Conservation (phyloP, 2,888 invertebrate species). For the Esperia sulphurella region DNA sequence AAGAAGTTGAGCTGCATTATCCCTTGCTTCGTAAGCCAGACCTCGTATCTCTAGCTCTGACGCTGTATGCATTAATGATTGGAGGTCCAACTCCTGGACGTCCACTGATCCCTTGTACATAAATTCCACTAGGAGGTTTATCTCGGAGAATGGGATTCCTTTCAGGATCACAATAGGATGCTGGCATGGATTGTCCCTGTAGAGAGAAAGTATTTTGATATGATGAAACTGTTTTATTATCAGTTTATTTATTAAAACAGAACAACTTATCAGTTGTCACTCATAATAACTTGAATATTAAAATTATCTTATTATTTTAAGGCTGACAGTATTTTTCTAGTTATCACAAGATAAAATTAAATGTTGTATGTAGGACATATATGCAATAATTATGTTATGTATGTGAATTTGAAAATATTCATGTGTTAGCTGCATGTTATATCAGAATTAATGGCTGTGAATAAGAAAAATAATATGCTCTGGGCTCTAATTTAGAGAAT, state of each 20-base stretch:
- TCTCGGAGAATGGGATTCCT: conserved; percentile 82
- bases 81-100: conserved; percentile 81
- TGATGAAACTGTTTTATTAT: no score
- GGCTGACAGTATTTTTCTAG: conserved; percentile 25
- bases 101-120: conserved; percentile 86
- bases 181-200: conserved; percentile 84
- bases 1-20: conserved; percentile 75
- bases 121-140: conserved; percentile 83
- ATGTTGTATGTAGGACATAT: conserved; percentile 26
- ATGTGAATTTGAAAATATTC: neutral
- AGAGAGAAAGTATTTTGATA: conserved; percentile 17
- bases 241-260: neutral
- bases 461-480: conserved; percentile 32
- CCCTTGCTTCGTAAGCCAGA: conserved; percentile 79
- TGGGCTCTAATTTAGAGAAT: conserved; percentile 41
- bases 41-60: conserved; percentile 84
- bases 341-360: conserved; percentile 39
- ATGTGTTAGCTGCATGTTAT: neutral
- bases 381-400: conserved; percentile 26
- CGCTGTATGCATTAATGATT: conserved; percentile 82
- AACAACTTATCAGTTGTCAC: conserved; percentile 2
- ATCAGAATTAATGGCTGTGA: neutral
- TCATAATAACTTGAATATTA: conserved; percentile 19
- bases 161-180: conserved; percentile 86
- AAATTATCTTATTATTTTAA: conserved; percentile 33